Evolutionary conservation across 2,888 invertebrate species (phyloP).

Genomic region (Acrocera orbiculus): DNA sequence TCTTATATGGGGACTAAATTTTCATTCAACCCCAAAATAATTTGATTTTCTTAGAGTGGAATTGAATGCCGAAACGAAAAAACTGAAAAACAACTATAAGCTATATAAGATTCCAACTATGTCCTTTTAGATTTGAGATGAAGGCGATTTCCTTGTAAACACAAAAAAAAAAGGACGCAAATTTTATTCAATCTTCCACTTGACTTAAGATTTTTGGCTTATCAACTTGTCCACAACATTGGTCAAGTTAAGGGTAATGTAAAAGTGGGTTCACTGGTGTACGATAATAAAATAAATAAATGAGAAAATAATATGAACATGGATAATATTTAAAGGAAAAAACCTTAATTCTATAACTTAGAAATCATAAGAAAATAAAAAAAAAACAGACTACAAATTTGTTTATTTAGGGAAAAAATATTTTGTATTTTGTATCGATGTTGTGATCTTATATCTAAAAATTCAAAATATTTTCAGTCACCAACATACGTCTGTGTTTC

Average conservation of each 20-base stretch:
- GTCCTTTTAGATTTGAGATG: no score
- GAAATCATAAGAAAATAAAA: no score
- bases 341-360: no score
- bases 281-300: conserved; percentile 13
- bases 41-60: conserved; percentile 14
- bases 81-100: no score
- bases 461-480: no score
- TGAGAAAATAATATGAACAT: conserved; percentile 12
- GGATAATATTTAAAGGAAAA: no score
- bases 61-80: not conserved
- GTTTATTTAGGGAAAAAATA: not conserved
- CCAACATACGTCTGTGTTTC: no score
- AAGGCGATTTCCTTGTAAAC: no score
- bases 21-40: conserved; percentile 17
- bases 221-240: conserved; percentile 16
- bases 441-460: no score
- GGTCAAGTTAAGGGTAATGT: conserved; percentile 12
- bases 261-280: conserved; percentile 12
- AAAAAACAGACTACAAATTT: no score
- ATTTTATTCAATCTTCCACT: conserved; percentile 32
- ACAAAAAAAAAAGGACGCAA: conserved; percentile 21
- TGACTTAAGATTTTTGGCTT: conserved; percentile 20
- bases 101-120: no score
- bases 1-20: conserved; percentile 14
- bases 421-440: no score